phyloP scores from a whole-genome alignment of 2,888 invertebrate species.

The Choreutis nemorana region DNA sequence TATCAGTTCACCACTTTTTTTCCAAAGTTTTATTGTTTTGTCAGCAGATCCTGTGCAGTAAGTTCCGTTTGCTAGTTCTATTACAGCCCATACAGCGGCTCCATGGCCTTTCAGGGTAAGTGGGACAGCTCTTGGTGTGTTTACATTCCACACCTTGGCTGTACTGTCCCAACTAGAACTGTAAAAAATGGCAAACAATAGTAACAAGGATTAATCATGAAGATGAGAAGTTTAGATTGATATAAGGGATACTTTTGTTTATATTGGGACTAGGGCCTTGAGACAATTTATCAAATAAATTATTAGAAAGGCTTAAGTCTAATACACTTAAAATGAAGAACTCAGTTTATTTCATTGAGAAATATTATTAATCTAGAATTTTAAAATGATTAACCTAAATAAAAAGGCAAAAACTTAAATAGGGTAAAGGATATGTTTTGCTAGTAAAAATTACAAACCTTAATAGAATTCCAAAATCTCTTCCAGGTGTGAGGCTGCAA shows the following conservation, averaged over 20 bases:
- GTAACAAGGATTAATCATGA: too few relatives aligned
- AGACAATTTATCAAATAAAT: too few relatives aligned
- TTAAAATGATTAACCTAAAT: too few relatives aligned
- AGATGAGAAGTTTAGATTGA: too few relatives aligned
- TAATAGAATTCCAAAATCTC: slow-evolving; percentile 42
- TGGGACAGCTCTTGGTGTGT: slow-evolving; percentile 52
- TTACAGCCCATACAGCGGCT: slow-evolving; percentile 87
- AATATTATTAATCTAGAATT: too few relatives aligned
- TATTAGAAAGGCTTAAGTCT: too few relatives aligned
- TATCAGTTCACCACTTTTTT: slow-evolving; percentile 70
- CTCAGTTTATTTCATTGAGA: too few relatives aligned
- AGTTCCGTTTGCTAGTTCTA: slow-evolving; percentile 60
- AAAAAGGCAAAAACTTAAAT: too few relatives aligned
- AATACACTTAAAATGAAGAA: too few relatives aligned
- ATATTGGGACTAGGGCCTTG: too few relatives aligned
- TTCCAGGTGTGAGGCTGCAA: slow-evolving; percentile 54
- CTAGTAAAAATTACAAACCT: slow-evolving; percentile 36
- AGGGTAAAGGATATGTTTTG: too few relatives aligned
- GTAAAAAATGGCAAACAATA: slow-evolving; percentile 57
- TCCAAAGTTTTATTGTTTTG: slow-evolving; percentile 88
- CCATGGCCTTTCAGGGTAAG: slow-evolving; percentile 74
- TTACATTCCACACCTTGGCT: slow-evolving; percentile 82
- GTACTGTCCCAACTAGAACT: slow-evolving; percentile 96
- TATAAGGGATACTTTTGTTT: too few relatives aligned
- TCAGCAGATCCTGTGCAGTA: slow-evolving; percentile 93